Percentiles rank a stretch among this genome's conserved stretches.
Conservation (phyloP, 2,113 vertebrate species). For the Propithecus coquereli region DNA sequence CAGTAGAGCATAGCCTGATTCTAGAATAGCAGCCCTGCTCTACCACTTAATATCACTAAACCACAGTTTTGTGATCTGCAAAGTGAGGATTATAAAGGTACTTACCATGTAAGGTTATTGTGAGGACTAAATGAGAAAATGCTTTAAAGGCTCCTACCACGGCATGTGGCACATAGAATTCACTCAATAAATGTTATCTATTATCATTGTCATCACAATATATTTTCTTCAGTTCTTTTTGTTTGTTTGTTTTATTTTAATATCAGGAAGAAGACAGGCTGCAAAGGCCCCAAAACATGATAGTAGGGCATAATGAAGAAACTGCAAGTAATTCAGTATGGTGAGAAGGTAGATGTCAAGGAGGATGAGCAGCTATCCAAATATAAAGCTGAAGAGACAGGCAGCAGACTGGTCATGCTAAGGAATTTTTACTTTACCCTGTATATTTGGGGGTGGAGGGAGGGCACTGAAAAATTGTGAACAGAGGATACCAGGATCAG, state of each 20-base stretch:
- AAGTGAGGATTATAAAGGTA: constrained; percentile 5
- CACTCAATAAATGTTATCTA: neutral
- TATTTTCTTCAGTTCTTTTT: neutral
- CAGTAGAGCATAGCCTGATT: neutral
- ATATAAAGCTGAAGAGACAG: neutral
- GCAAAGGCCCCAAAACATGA: neutral
- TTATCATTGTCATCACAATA: neutral
- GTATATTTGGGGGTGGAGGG: neutral
- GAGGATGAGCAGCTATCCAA: neutral
- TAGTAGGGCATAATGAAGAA: neutral
- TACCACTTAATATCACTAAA: neutral
- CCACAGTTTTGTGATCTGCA: constrained; percentile 1
- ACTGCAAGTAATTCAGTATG: neutral
- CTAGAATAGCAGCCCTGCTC: neutral
- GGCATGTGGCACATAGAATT: neutral
- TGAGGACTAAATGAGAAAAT: constrained; percentile 17
- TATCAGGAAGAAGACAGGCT: neutral
- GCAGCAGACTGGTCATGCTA: neutral
- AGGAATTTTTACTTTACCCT: neutral
- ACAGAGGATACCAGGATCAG: neutral
- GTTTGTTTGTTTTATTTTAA: neutral
- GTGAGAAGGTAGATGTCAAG: neutral
- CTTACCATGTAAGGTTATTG: constrained; percentile 1
- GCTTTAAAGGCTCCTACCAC: neutral
- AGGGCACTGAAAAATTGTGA: neutral